Evolutionary conservation across 2,888 invertebrate species (phyloP).

Genomic region (Villa cingulata): DNA sequence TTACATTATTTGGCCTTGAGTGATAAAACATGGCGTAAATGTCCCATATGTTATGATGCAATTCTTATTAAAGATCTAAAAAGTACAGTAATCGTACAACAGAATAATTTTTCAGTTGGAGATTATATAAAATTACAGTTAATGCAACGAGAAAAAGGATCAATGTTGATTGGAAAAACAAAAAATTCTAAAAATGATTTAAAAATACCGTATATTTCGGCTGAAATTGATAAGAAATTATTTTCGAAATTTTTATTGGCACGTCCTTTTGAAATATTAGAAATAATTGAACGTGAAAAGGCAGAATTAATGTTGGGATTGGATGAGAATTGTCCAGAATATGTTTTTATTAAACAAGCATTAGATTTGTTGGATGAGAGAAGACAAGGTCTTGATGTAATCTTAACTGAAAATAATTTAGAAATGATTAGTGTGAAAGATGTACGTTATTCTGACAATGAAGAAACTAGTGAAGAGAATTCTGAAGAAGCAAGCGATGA

Average conservation of each 20-base stretch:
- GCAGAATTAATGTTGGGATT: conserved; percentile 50
- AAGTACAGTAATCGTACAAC: conserved; percentile 43
- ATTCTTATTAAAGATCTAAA: conserved; percentile 70
- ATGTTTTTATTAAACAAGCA: conserved; percentile 75
- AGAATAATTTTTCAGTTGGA: conserved; percentile 38
- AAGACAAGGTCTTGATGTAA: not conserved
- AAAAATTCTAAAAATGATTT: conserved; percentile 23
- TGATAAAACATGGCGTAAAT: conserved; percentile 69
- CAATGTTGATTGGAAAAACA: conserved; percentile 27
- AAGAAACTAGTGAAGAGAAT: not conserved
- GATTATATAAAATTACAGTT: conserved; percentile 63
- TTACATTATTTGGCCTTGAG: conserved; percentile 80
- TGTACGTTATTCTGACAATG: not conserved
- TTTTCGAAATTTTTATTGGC: conserved; percentile 67
- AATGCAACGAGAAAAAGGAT: conserved; percentile 70
- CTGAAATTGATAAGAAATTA: conserved; percentile 38
- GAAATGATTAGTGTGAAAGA: not conserved
- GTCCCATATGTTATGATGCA: conserved; percentile 85
- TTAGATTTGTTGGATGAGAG: conserved; percentile 45
- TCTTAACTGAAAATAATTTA: not conserved
- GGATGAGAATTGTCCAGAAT: conserved; percentile 65
- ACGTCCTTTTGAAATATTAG: conserved; percentile 48
- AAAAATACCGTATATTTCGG: conserved; percentile 36
- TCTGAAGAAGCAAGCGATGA: not conserved
- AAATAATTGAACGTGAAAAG: conserved; percentile 62